These are phyloP conservation scores for Loris lydekkerianus DNA, from an alignment of 2,797 vertebrate species.

Conservation along the genomic window DNA sequence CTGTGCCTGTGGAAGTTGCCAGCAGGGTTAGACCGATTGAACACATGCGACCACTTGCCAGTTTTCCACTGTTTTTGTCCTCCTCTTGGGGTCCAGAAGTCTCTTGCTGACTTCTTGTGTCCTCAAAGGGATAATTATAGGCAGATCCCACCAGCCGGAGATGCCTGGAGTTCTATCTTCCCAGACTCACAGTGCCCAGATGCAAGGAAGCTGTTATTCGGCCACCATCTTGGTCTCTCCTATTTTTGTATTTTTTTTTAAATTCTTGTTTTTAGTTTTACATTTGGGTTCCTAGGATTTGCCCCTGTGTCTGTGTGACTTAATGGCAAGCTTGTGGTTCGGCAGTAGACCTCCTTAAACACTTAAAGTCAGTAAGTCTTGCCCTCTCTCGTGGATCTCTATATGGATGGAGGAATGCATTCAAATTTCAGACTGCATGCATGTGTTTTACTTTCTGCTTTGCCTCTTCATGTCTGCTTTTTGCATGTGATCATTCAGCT, in stretches of 20 bases:
- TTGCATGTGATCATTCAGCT: background rate
- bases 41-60: too few relatives aligned
- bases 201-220: too few relatives aligned
- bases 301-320: background rate
- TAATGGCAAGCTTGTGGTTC: background rate
- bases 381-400: background rate
- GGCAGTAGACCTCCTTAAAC: background rate
- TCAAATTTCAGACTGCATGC: background rate
- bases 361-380: background rate
- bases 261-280: background rate
- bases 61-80: too few relatives aligned
- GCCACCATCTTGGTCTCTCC: too few relatives aligned
- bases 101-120: too few relatives aligned
- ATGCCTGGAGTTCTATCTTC: too few relatives aligned
- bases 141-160: too few relatives aligned
- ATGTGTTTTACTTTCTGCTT: background rate
- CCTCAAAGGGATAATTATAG: too few relatives aligned
- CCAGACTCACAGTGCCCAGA: too few relatives aligned
- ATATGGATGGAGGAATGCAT: background rate
- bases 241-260: background rate
- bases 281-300: slow-evolving; percentile 10
- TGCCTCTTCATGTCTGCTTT: background rate
- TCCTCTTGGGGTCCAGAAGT: too few relatives aligned
- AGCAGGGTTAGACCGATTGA: too few relatives aligned
- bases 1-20: too few relatives aligned